Base-by-base conservation (phyloP, 1,140 invertebrate species). In the Zaprionus africanus region DNA sequence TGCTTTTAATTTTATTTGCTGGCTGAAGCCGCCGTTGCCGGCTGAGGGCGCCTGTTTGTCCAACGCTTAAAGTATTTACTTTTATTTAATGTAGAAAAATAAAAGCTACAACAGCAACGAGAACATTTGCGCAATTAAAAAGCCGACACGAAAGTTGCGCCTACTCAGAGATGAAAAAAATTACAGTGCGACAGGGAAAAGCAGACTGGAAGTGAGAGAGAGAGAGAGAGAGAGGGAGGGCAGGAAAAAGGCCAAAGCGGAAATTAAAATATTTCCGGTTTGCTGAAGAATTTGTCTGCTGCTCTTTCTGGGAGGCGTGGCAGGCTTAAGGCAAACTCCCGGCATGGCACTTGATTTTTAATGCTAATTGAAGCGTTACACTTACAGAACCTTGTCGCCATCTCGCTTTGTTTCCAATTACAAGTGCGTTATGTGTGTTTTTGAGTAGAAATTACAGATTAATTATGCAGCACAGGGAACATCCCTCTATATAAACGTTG, bases 191-290 rank as follows among this genome's bases (percentile, higher is more conserved):
- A 41, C 22, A 38, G 46, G 56, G 63, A 60, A 71, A 28, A 46
- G 46, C 65, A 11, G 31, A 11, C 9, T 31, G 9, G 9, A 31
- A 31, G 31, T 31, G 31, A 11, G 31, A 31, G 31, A 34, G 31
- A 31, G 31, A 11, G 28, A 9, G 6, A n/a, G 36, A 36, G 34
- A 36, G 43, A 46, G 43, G 9, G 6, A 19, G 53, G 31, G 22
- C 22, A 49, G 46, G 56, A 69, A 60, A 76, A 28, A 46, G 51
- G 71, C 54, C 36, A 64, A 61, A 67, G 46, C 86, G 85, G 85
- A 90, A 90, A 90, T 90, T 90, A 90, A 79, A 90, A 90, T 90
- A 90, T 82, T 90, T 90, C 86, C 85, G 86, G 85, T 73, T 90
- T 82, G 70, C 64, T 80, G 61, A 62, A 70, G 66, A 61, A 75